Base-by-base conservation (phyloP, 2,113 vertebrate species). In the Myiopsitta monachus region DNA sequence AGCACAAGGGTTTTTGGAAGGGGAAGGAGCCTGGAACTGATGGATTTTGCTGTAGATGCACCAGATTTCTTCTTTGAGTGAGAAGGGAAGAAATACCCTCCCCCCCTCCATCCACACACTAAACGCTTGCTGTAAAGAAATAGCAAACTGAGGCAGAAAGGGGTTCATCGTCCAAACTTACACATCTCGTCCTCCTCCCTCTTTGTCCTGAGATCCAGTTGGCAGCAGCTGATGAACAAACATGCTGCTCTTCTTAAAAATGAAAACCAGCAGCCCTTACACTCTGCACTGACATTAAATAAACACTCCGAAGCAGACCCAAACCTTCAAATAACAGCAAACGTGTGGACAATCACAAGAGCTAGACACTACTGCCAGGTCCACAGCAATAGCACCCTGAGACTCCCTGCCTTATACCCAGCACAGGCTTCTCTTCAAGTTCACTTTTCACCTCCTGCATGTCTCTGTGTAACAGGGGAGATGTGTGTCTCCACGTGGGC, bases 401-500 rank as follows among this genome's bases (percentile, higher is more conserved):
- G 36, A 39, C 2, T 63, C 36, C 26, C 52, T 59, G 57, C 62
- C 69, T 6, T 15, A n/a, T 12, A 30, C 10, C 9, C 68, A 15
- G 38, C 1, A 0, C 1, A 5, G 30, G 7, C 10, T 77, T 41
- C 36, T 24, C 83, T 18, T 43, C 23, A 39, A 26, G 22, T 30
- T 11, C 6, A 1, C 51, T 57, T 14, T 18, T 23, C 41, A 81
- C n/a, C 59, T 70, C 43, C 18, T 17, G 41, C 52, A 63, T 0
- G 0, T 33, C 67, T 6, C 3, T 15, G 39, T 2, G 4, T 15
- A 14, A 22, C 43, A 68, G 51, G 11, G 17, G 4, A 87, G 38
- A 11, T 0, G 0, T 10, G 16, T 22, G 19, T 17, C 55, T 22
- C 13, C 14, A n/a, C 61, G 21, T 2, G 8, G 46, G 7, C 51